phyloP scores from a whole-genome alignment of 1,140 invertebrate genomes.

The Drosophila pandora region DNA sequence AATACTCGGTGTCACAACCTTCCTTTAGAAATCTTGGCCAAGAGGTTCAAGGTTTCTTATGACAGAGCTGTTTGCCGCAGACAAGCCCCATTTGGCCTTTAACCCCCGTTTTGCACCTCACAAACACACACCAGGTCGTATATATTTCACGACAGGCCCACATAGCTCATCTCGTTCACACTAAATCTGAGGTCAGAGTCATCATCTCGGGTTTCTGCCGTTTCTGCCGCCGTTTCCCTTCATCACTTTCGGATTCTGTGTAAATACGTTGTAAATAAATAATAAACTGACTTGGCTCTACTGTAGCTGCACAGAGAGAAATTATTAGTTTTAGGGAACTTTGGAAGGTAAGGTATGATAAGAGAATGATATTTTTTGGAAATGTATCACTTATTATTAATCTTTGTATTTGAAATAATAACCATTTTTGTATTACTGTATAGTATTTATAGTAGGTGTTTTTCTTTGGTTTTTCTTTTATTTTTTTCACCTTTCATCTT shows the following conservation, averaged over 20 bases:
- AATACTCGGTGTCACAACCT: background rate
- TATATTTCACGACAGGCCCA: conserved; percentile 13
- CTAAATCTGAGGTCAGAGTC: conserved; percentile 50
- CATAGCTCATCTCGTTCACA: conserved; percentile 36
- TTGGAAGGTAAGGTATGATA: no score
- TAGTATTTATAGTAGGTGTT: background rate
- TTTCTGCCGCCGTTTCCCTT: background rate
- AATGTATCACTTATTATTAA: no score
- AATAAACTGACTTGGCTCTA: conserved; percentile 20
- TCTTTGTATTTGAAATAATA: background rate
- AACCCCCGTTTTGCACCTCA: conserved; percentile 24
- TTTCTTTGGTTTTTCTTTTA: background rate
- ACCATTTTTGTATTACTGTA: no score
- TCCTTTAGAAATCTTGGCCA: conserved; percentile 4
- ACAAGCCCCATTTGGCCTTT: conserved; percentile 19
- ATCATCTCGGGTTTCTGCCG: conserved; percentile 25
- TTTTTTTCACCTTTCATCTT: background rate
- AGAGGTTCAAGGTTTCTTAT: conserved; percentile 42
- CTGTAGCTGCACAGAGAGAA: conserved; percentile 5
- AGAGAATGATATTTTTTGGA: no score
- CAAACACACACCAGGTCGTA: background rate
- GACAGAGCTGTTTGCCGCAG: conserved; percentile 25
- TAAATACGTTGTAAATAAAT: conserved; percentile 56
- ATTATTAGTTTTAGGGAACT: background rate
- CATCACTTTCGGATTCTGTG: conserved; percentile 25